Base-by-base conservation (phyloP, 2,888 invertebrate species). In the Harpalus rufipes region DNA sequence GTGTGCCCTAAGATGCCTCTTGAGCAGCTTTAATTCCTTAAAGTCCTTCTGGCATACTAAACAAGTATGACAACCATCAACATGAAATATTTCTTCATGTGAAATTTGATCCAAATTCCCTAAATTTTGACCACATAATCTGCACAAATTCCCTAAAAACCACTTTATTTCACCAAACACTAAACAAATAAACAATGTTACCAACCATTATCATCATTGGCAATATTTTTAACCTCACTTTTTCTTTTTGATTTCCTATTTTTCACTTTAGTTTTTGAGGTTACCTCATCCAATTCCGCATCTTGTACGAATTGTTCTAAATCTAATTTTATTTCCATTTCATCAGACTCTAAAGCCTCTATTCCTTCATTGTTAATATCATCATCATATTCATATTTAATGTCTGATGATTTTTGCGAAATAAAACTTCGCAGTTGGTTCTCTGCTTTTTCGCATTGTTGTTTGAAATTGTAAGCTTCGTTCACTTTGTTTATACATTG, bases 371-470 rank as follows among this genome's bases (percentile, higher is more conserved):
- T 61, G 44, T 81, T 65, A 18, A 56, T 44, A 16, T 16, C 61
- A 25, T 58, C 78, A 3, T 68, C 65, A 51, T 56, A 76, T 41
- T 81, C 79, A 32, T 81, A 56, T 39, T 58, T 84, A 18, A 78
- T 58, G 72, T 72, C 58, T 21, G 72, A 63, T 58, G 16, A 16
- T 68, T 83, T 65, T 8, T 81, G 58, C 10, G 51, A 56, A 32
- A 85, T 14, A 12, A 39, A 78, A 56, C 63, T 85, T 80, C 82
- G 85, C 51, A 87, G 84, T n/a, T 85, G 82, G 18, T 65, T 78
- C 84, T 89, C 88, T 18, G 86, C 88, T 79, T 87, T 85, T 85
- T 88, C 88, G 81, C 89, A 89, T 44, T 87, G 84, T 68, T 87
- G 86, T 86, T 88, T 89, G 81, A 89, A 89, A 16, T 80, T 78